A percentile compares a stretch with the other conserved stretches of the same genome.
These are phyloP conservation scores for Hirtodrosophila duncani DNA, from an alignment of 2,888 invertebrate genomes.

Conservation along the genomic window DNA sequence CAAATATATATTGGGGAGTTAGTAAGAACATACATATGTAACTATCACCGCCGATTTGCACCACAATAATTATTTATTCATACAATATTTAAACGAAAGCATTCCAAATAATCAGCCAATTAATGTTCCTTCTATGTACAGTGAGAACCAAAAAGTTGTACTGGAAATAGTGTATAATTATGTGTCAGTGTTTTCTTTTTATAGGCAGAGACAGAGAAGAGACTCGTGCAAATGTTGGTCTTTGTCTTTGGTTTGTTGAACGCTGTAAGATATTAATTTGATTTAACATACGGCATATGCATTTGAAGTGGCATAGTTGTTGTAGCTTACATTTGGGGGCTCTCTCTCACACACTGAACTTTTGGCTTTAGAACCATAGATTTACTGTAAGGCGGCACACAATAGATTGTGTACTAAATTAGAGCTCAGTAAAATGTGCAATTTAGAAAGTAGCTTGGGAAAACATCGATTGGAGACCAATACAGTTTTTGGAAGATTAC, in stretches of 20 bases:
- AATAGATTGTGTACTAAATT: conserved; percentile 32
- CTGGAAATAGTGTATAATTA: conserved; percentile 66
- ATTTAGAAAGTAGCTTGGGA: neutral
- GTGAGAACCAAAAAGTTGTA: conserved; percentile 62
- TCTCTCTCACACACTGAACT: too few relatives aligned
- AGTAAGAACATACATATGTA: conserved; percentile 31
- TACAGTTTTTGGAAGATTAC: too few relatives aligned
- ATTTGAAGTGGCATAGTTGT: neutral
- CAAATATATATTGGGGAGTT: conserved; percentile 5
- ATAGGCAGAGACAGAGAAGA: conserved; percentile 33
- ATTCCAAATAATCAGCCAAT: conserved; percentile 42
- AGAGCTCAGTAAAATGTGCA: conserved; percentile 60
- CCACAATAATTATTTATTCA: too few relatives aligned
- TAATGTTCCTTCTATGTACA: conserved; percentile 16
- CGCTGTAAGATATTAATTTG: conserved; percentile 29
- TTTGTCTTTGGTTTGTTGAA: conserved; percentile 14
- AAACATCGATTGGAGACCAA: too few relatives aligned
- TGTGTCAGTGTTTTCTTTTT: conserved; percentile 53
- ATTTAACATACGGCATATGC: too few relatives aligned
- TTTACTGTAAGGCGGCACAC: conserved; percentile 1
- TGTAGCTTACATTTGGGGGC: conserved; percentile 1
- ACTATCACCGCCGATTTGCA: too few relatives aligned
- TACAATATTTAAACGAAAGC: too few relatives aligned
- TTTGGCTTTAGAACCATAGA: too few relatives aligned
- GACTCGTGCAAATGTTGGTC: too few relatives aligned